phyloP scores from a whole-genome alignment of 2,797 vertebrate species.

The Lycodopsis pacificus region DNA sequence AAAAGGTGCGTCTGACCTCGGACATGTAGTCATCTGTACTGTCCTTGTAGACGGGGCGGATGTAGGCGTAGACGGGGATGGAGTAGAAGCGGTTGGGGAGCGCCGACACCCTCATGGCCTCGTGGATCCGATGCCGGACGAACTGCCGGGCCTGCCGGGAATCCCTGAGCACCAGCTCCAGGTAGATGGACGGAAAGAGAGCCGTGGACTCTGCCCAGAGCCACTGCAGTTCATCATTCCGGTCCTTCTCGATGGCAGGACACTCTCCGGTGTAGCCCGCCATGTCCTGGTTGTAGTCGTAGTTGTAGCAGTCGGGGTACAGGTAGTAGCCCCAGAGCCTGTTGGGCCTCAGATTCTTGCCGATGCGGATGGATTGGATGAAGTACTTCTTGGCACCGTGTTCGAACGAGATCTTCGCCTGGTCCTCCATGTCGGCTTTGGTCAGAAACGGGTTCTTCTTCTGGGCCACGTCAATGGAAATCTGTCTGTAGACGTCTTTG shows the following conservation, averaged over 20 bases:
- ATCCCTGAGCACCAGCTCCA: slow-evolving; percentile 76
- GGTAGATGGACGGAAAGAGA: slow-evolving; percentile 88
- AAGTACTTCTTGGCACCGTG: slow-evolving; percentile 83
- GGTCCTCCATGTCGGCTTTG: background rate
- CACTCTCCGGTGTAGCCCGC: slow-evolving; percentile 82
- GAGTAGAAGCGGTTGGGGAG: slow-evolving; percentile 66
- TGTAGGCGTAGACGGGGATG: slow-evolving; percentile 86
- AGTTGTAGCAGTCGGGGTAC: slow-evolving; percentile 91
- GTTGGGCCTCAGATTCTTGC: slow-evolving; percentile 81
- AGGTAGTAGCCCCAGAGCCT: slow-evolving; percentile 90
- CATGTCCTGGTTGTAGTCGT: slow-evolving; percentile 80
- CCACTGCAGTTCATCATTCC: slow-evolving; percentile 87
- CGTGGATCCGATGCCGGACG: slow-evolving; percentile 85
- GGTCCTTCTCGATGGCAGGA: slow-evolving; percentile 77
- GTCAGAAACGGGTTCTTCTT: slow-evolving; percentile 67
- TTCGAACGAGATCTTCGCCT: slow-evolving; percentile 83
- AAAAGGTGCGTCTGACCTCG: slow-evolving; percentile 74
- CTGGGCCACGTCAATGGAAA: slow-evolving; percentile 80
- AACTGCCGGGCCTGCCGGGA: slow-evolving; percentile 74
- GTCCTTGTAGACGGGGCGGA: slow-evolving; percentile 87
- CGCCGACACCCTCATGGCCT: slow-evolving; percentile 84
- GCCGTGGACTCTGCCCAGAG: slow-evolving; percentile 88
- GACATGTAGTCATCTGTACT: slow-evolving; percentile 78
- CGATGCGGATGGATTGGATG: slow-evolving; percentile 79
- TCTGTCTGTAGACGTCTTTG: slow-evolving; percentile 83